phyloP scores from a whole-genome alignment of 2,113 vertebrate species.

The Sylvilagus bachmani region DNA sequence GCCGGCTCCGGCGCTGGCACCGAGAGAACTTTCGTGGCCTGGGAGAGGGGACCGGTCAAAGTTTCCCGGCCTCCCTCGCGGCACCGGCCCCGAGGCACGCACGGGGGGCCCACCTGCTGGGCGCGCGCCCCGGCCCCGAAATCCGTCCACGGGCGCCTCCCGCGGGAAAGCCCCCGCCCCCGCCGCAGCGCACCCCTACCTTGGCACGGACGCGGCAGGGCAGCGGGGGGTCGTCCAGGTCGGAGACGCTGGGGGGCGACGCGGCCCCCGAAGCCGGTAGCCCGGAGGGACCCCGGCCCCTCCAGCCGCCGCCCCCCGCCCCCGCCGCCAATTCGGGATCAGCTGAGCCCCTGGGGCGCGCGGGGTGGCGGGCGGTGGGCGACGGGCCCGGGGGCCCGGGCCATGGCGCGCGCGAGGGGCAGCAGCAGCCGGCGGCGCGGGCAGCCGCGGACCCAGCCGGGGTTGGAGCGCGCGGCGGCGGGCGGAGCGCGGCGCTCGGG shows the following conservation, averaged over 20 bases:
- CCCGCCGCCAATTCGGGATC: slow-evolving; percentile 59
- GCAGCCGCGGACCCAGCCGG: slow-evolving; percentile 7
- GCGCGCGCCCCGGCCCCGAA: neutral
- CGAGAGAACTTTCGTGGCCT: slow-evolving; percentile 81
- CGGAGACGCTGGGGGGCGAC: slow-evolving; percentile 31
- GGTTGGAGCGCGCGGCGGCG: slow-evolving; percentile 37
- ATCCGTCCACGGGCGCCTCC: too few species aligned
- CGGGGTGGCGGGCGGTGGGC: slow-evolving; percentile 54
- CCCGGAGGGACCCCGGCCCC: slow-evolving; percentile 46
- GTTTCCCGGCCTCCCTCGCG: slow-evolving; percentile 77
- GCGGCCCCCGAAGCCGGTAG: slow-evolving; percentile 44
- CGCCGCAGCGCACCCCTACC: slow-evolving; percentile 70
- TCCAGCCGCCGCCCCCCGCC: slow-evolving; percentile 31
- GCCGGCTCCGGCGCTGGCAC: slow-evolving; percentile 69
- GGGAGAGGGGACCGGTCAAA: slow-evolving; percentile 76
- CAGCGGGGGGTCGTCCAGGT: slow-evolving; percentile 62
- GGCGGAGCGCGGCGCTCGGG: slow-evolving; percentile 28
- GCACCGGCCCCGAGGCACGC: neutral
- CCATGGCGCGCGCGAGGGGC: slow-evolving; percentile 56
- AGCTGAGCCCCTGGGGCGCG: slow-evolving; percentile 74
- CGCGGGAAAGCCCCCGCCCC: neutral
- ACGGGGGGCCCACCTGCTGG: slow-evolving; percentile 39
- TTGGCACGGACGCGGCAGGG: slow-evolving; percentile 68
- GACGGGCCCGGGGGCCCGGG: slow-evolving; percentile 49
- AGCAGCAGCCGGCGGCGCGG: slow-evolving; percentile 31